Evolutionary conservation across 2,797 vertebrate genomes (phyloP).

Genomic region (Dipus sagitta): DNA sequence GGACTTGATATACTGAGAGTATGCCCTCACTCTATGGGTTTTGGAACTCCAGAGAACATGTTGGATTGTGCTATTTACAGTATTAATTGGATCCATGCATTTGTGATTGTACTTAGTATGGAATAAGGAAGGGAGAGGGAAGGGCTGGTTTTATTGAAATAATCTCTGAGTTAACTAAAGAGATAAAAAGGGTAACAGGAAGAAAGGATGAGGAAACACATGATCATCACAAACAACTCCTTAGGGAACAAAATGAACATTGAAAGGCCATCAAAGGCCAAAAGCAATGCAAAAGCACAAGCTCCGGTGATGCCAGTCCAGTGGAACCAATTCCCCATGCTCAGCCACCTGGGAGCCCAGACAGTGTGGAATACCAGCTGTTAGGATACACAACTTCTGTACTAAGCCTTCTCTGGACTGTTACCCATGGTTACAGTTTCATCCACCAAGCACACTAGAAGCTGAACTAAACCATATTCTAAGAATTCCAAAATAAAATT

Average conservation of each 20-base stretch:
- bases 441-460: constrained; percentile 3
- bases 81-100: constrained; percentile 25
- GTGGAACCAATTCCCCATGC: not conserved
- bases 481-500: not conserved
- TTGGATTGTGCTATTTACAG: not conserved
- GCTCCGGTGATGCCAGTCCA: not conserved
- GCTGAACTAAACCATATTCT: not conserved
- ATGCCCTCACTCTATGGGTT: not conserved
- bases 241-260: not conserved
- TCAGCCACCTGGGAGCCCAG: no score
- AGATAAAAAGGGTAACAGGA: not conserved
- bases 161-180: not conserved
- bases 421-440: not conserved
- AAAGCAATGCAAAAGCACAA: not conserved
- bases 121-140: not conserved
- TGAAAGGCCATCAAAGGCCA: not conserved
- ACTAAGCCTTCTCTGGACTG: not conserved
- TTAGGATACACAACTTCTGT: not conserved
- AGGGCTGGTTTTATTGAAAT: not conserved
- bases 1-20: not conserved
- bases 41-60: not conserved
- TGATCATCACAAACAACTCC: not conserved
- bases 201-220: not conserved
- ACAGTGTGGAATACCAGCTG: no score
- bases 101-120: not conserved